These are phyloP conservation scores for Rotaria macrura DNA, from an alignment of 2,888 invertebrate genomes.

Conservation along the genomic window DNA sequence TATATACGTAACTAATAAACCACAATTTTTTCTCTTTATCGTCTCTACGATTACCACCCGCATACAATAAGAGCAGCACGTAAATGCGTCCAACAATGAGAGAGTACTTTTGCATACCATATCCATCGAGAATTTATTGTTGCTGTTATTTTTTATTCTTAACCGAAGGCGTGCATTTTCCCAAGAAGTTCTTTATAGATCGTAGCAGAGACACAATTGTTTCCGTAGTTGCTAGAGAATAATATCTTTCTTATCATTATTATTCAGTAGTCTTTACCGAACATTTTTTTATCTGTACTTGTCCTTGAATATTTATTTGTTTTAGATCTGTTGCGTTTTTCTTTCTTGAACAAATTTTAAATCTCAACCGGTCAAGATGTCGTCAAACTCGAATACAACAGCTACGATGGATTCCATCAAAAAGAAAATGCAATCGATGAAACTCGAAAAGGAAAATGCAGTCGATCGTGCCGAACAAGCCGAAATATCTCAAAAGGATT, in stretches of 20 bases:
- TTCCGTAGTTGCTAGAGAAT: neutral
- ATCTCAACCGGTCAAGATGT: neutral
- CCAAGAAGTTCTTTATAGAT: neutral
- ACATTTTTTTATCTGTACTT: neutral
- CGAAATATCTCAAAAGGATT: slow-evolving; percentile 77
- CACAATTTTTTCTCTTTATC: neutral
- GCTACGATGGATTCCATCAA: slow-evolving; percentile 95
- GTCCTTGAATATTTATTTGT: neutral
- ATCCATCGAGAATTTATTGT: neutral
- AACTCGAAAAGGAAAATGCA: slow-evolving; percentile 99
- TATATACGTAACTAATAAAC: neutral
- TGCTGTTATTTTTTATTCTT: neutral
- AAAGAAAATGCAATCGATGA: slow-evolving; percentile 99
- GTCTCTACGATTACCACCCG: neutral
- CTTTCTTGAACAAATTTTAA: neutral
- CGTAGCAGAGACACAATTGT: neutral
- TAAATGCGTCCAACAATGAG: neutral
- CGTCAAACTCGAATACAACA: slow-evolving; percentile 21
- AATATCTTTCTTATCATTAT: neutral
- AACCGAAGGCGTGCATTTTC: neutral
- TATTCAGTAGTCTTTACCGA: neutral
- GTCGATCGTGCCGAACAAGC: slow-evolving; percentile 86
- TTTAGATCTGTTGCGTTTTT: neutral
- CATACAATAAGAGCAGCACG: neutral
- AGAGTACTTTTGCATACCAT: neutral